A percentile compares a stretch with the other conserved stretches of the same genome.
These are phyloP conservation scores for Nematostella vectensis DNA, from an alignment of 92 coral and sea anemone genomes.

Conservation along the genomic window DNA sequence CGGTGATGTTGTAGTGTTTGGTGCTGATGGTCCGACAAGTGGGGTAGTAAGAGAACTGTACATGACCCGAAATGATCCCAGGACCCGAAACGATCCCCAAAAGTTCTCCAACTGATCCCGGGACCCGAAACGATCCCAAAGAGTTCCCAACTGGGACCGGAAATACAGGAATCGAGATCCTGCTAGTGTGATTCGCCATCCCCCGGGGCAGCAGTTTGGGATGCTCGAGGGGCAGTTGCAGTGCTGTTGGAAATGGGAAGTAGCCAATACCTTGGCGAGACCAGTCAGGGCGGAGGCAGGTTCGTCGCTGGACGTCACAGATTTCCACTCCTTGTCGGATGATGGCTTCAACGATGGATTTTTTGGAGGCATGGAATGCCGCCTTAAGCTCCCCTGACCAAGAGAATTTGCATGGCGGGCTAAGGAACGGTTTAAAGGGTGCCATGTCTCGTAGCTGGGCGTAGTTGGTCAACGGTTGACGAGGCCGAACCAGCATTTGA, in stretches of 20 bases:
- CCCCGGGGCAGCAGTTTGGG: conserved; percentile 45
- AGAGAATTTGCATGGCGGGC: conserved; percentile 9
- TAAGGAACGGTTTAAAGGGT: conserved; percentile 4
- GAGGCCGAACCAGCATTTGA: conserved; percentile 31
- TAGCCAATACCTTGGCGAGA: too few species aligned
- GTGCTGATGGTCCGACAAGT: too few species aligned
- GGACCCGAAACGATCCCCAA: too few species aligned
- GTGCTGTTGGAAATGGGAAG: conserved; percentile 33
- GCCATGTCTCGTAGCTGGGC: conserved; percentile 17
- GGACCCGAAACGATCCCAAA: too few species aligned
- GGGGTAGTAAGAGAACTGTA: too few species aligned
- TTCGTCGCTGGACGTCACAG: conserved; percentile 17
- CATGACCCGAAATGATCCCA: too few species aligned
- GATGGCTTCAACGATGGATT: conserved; percentile 6
- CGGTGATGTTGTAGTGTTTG: too few species aligned
- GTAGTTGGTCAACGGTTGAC: conserved; percentile 26
- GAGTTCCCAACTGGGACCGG: too few species aligned
- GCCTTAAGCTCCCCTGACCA: conserved; percentile 2
- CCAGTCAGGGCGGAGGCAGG: conserved; percentile 24
- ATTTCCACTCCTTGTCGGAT: conserved; percentile 19
- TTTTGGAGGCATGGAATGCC: not conserved
- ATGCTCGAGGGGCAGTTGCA: conserved; percentile 36
- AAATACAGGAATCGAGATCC: conserved; percentile 30
- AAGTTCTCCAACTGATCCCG: too few species aligned
- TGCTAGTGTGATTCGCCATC: too few species aligned